Percentiles rank a stretch among this genome's conserved stretches.
These are phyloP conservation scores for Epinotia brunnichana DNA, from an alignment of 2,888 invertebrate genomes.

Conservation along the genomic window DNA sequence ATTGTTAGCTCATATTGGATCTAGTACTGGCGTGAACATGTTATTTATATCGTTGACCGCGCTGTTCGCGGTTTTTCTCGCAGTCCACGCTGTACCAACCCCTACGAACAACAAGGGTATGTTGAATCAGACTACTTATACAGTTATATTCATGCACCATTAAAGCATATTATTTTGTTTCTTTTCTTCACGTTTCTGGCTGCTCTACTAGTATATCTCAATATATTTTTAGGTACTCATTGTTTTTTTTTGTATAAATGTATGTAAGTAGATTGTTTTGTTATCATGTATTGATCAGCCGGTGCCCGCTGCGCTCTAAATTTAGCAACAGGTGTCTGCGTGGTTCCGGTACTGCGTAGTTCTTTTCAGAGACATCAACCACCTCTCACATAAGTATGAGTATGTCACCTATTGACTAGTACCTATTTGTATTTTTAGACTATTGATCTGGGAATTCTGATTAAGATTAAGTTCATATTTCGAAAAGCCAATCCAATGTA, in stretches of 20 bases:
- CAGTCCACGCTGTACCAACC: slow-evolving; percentile 70
- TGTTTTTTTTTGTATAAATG: slow-evolving; percentile 40
- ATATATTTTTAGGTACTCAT: slow-evolving; percentile 2
- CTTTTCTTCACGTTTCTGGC: slow-evolving; percentile 7
- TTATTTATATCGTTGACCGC: slow-evolving; percentile 74
- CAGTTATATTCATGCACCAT: neutral
- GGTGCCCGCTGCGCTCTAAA: slow-evolving; percentile 68
- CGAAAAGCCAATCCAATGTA: neutral
- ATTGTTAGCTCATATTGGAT: slow-evolving; percentile 29
- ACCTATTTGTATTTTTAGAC: slow-evolving; percentile 22
- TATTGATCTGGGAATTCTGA: neutral
- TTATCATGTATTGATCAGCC: slow-evolving; percentile 69
- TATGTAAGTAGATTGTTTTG: slow-evolving; percentile 50
- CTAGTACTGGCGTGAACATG: slow-evolving; percentile 55
- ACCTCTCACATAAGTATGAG: slow-evolving; percentile 55
- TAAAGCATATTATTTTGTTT: neutral
- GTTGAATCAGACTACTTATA: slow-evolving; percentile 34
- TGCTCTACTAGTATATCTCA: slow-evolving; percentile 35
- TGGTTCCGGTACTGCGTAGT: slow-evolving; percentile 65
- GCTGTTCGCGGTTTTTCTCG: slow-evolving; percentile 72
- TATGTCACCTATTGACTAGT: neutral
- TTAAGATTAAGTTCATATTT: neutral
- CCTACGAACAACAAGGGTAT: slow-evolving; percentile 76
- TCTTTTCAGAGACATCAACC: slow-evolving; percentile 54
- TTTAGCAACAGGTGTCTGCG: slow-evolving; percentile 80